Conservation (phyloP, 2,797 vertebrate species). For the Perodicticus potto region DNA sequence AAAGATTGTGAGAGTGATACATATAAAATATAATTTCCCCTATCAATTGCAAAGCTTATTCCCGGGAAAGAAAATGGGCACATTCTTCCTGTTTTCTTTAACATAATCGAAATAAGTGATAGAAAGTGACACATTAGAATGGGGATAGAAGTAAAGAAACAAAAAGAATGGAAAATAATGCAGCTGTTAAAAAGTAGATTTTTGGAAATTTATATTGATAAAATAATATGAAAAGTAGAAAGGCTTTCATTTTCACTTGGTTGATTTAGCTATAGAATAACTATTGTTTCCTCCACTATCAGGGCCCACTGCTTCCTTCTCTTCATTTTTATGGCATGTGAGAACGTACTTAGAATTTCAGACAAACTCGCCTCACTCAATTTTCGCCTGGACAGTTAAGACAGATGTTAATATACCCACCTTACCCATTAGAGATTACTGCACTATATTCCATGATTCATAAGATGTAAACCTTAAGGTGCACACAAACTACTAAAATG, state of each 20-base stretch:
- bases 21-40: background rate
- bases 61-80: background rate
- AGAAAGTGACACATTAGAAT: background rate
- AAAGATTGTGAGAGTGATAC: background rate
- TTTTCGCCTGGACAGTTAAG: background rate
- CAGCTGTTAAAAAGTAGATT: background rate
- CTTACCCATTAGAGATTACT: background rate
- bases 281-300: background rate
- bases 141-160: background rate
- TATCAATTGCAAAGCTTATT: background rate
- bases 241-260: slow-evolving; percentile 7
- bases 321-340: background rate
- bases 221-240: background rate
- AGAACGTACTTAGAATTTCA: background rate
- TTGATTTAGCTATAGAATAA: background rate
- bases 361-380: background rate
- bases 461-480: background rate
- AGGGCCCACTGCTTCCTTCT: background rate
- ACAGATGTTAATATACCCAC: background rate
- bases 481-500: background rate
- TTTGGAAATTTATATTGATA: background rate
- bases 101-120: background rate
- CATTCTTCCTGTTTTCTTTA: background rate
- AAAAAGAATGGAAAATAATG: background rate
- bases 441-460: background rate